phyloP scores from a whole-genome alignment of 2,888 invertebrate species.

The Leptopilina syphax region DNA sequence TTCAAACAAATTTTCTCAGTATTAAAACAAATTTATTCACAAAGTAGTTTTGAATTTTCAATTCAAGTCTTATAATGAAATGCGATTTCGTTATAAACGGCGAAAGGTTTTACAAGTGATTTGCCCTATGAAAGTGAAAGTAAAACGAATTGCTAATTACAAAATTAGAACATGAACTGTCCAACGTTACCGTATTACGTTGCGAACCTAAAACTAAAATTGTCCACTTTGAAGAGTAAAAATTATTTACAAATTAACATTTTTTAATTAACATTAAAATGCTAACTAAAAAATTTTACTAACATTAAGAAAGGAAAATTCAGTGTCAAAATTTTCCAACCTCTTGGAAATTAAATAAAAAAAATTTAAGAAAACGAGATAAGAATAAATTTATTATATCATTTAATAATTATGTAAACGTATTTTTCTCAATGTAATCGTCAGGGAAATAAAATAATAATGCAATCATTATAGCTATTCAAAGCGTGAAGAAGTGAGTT shows the following conservation, averaged over 20 bases:
- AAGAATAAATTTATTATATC: neutral
- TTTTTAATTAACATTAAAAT: no score
- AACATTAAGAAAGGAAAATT: no score
- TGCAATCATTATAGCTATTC: neutral
- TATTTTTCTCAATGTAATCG: neutral
- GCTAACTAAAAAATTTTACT: neutral
- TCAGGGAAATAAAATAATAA: neutral
- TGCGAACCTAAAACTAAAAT: neutral
- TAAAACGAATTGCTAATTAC: conserved; percentile 13
- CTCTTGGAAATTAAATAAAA: no score
- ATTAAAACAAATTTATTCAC: neutral
- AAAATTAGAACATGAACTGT: neutral
- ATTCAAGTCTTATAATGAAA: no score
- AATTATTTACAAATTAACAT: no score
- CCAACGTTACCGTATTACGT: neutral
- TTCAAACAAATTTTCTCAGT: neutral
- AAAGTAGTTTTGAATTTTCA: no score
- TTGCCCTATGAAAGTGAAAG: neutral
- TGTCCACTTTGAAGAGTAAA: no score
- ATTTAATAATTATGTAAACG: neutral
- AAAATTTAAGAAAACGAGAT: neutral
- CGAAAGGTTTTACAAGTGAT: conserved; percentile 11
- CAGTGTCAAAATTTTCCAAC: no score
- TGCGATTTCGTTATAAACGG: neutral
- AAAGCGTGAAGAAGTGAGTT: neutral